Evolutionary conservation across 1,140 invertebrate species (phyloP).

Genomic region (Helicoverpa armigera): DNA sequence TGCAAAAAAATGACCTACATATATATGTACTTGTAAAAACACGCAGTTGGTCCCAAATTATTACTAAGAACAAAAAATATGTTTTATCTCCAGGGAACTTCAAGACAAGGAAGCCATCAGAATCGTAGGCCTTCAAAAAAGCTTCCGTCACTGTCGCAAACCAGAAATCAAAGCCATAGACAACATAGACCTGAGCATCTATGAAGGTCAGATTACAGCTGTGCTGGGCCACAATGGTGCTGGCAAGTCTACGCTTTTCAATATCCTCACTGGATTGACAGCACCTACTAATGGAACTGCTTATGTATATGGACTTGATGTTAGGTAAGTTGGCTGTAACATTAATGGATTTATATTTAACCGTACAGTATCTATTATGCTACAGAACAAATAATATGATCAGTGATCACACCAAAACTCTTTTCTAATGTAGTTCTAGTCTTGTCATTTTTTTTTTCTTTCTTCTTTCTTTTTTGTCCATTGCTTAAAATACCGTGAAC

Average conservation of each 20-base stretch:
- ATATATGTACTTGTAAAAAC: too few relatives aligned
- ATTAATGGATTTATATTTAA: neutral
- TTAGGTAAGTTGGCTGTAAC: slow-evolving; percentile 79
- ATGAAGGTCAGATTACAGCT: slow-evolving; percentile 93
- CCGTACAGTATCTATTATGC: too few relatives aligned
- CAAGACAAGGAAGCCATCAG: slow-evolving; percentile 91
- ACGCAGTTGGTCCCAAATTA: neutral
- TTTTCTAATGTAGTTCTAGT: too few relatives aligned
- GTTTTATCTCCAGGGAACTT: slow-evolving; percentile 85
- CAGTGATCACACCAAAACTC: too few relatives aligned
- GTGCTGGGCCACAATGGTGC: slow-evolving; percentile 96
- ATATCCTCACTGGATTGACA: slow-evolving; percentile 94
- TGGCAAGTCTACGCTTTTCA: slow-evolving; percentile 95
- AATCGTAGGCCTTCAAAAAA: slow-evolving; percentile 92
- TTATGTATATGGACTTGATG: slow-evolving; percentile 92
- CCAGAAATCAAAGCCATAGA: slow-evolving; percentile 88
- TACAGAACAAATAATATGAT: too few relatives aligned
- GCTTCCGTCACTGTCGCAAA: slow-evolving; percentile 88
- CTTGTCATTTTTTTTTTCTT: too few relatives aligned
- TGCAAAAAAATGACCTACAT: too few relatives aligned
- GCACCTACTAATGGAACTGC: slow-evolving; percentile 91
- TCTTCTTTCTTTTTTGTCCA: too few relatives aligned
- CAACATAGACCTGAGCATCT: slow-evolving; percentile 91
- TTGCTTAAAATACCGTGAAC: too few relatives aligned
- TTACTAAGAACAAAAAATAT: neutral